phyloP scores from a whole-genome alignment of 2,888 invertebrate species.

The Idaea dimidiata region DNA sequence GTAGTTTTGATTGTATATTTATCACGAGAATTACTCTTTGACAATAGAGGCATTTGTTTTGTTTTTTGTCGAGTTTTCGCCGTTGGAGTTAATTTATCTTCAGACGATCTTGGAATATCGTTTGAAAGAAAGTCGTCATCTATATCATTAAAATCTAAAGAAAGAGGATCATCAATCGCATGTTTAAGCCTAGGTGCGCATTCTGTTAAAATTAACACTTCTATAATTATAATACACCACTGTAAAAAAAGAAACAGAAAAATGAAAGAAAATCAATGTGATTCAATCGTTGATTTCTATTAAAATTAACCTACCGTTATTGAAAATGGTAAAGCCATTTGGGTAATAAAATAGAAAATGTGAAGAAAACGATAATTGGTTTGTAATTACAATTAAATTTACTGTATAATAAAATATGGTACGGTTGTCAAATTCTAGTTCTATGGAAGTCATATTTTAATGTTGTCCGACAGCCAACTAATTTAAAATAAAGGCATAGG shows the following conservation, averaged over 20 bases:
- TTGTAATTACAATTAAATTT: slow-evolving; percentile 3
- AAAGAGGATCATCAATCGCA: slow-evolving; percentile 39
- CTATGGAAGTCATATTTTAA: background rate
- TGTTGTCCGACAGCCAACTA: background rate
- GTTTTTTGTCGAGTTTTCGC: background rate
- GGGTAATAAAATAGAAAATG: slow-evolving; percentile 9
- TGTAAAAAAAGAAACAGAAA: slow-evolving; percentile 40
- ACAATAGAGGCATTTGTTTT: background rate
- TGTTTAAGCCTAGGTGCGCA: slow-evolving; percentile 50
- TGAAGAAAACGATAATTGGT: background rate
- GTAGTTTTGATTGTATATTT: background rate
- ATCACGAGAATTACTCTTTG: background rate
- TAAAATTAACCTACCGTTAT: slow-evolving; percentile 37
- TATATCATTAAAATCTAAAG: slow-evolving; percentile 24
- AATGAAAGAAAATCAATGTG: slow-evolving; percentile 6
- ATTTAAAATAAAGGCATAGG: too few species aligned
- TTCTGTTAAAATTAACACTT: slow-evolving; percentile 27
- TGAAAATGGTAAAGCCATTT: slow-evolving; percentile 36
- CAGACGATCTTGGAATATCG: background rate
- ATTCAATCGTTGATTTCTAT: slow-evolving; percentile 21
- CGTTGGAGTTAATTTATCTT: background rate
- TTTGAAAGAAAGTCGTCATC: slow-evolving; percentile 7
- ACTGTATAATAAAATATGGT: slow-evolving; percentile 7
- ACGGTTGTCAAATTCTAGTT: slow-evolving; percentile 7
- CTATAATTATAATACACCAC: slow-evolving; percentile 31